A percentile compares a stretch with the other conserved stretches of the same genome.
Evolutionary conservation across 1,140 invertebrate genomes (phyloP).

Genomic region (Apis florea): DNA sequence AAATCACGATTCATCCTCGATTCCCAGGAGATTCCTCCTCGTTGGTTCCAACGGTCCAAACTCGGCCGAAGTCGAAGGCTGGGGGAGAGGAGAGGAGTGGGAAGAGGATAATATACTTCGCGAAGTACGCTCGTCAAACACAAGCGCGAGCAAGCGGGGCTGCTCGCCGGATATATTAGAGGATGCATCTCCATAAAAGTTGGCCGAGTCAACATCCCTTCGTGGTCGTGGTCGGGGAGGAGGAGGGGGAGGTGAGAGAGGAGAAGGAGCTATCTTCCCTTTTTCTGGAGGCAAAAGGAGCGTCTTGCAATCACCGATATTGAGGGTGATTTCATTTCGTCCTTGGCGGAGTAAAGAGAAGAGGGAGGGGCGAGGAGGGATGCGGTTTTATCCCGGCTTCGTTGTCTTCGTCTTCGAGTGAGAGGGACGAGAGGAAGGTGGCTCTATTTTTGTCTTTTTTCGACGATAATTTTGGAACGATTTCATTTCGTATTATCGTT

Average conservation of each 20-base stretch:
- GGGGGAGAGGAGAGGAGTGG: slow-evolving; percentile 21
- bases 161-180: slow-evolving; percentile 77
- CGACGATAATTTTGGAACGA: too few relatives aligned
- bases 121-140: slow-evolving; percentile 80
- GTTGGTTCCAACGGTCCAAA: slow-evolving; percentile 3
- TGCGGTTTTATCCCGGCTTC: too few relatives aligned
- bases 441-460: too few relatives aligned
- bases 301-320: slow-evolving; percentile 81
- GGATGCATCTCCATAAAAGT: slow-evolving; percentile 81
- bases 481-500: too few relatives aligned
- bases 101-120: slow-evolving; percentile 78
- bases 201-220: slow-evolving; percentile 79
- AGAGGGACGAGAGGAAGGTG: too few relatives aligned
- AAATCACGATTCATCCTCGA: slow-evolving; percentile 73
- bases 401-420: too few relatives aligned
- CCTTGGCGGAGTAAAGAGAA: too few relatives aligned
- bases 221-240: slow-evolving; percentile 40
- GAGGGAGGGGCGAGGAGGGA: too few relatives aligned
- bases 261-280: slow-evolving; percentile 42
- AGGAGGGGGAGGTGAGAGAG: slow-evolving; percentile 10
- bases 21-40: slow-evolving; percentile 46
- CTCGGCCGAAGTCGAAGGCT: neutral
- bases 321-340: slow-evolving; percentile 80
- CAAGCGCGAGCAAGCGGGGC: slow-evolving; percentile 78
- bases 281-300: slow-evolving; percentile 69